Evolutionary conservation across 2,888 invertebrate genomes (phyloP), one percentile per base, ranked within the genome.

Genomic region (Platynereis dumerilii): DNA sequence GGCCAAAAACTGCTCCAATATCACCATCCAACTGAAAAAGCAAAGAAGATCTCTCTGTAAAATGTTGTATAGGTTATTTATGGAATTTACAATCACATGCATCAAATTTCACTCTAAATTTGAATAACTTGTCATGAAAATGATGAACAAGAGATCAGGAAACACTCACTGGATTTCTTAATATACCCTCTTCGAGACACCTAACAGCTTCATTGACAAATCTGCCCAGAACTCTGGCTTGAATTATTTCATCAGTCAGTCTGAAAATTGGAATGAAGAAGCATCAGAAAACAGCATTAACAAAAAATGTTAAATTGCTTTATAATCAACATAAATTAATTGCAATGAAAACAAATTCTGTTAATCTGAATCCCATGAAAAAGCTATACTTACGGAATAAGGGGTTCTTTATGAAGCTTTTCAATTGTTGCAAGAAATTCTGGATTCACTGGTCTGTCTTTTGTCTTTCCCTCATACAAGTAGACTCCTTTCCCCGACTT

Each of bases 201-300:
- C 96, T 86, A 20, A 96, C 90, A 48, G 98, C 97, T 86, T 99
- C 99, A 84, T 99, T 99, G n/a, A 96, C 93, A 83, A 99, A 98
- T 76, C 96, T 89, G 2, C 93, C 90, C 0, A 95, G 93, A 89
- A 98, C 89, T 75, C 99, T 88, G 77, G 96, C 85, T 76, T 96
- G 94, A 79, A 93, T 90, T 80, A 97, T 78, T 67, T 80, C 82
- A 57, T 90, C 89, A 28, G 84, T 84, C 58, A 83, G 80, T 57
- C 86, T 86, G 73, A 20, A 78, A 77, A 57, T 17, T 45, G 34
- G 5, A 34, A 34, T 20, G n/a, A 22, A 10, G 1, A n/a, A n/a
- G n/a, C n/a, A n/a, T n/a, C n/a, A n/a, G n/a, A n/a, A n/a, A n/a
- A n/a, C n/a, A n/a, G n/a, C n/a, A n/a, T n/a, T n/a, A n/a, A n/a